Base-by-base conservation (phyloP, 2,797 vertebrate genomes). In the Brachyalestes nurse region DNA sequence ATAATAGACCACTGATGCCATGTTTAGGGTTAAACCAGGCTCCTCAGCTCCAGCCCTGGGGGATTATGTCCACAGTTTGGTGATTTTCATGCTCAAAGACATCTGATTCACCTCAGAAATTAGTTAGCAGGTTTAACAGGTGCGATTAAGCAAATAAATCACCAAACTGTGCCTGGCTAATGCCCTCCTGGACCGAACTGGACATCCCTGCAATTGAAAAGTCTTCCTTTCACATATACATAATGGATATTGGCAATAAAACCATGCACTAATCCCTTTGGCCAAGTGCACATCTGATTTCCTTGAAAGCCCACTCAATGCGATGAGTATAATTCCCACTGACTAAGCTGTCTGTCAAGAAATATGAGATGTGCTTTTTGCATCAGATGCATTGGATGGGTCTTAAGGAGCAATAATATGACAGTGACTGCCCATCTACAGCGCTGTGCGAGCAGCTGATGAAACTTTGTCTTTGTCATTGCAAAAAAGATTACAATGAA, bases 221-320 rank as follows among this genome's bases (percentile, higher is more conserved):
- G 57, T 28, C 74, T 57, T 64, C 71, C 72, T 72, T 79, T 71
- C 34, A 58, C 17, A 70, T 72, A 79, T 57, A 79, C 66, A 58
- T 71, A 53, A 79, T 60, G 72, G 75, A 66, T 78, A 83, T 71
- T 58, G 38, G 65, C 23, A 79, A 80, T 82, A 80, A 85, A 70
- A 65, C 73, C 28, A 8, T 60, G 70, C 47, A 71, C 66, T 77
- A 53, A 47, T 80, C 70, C 75, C 73, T 69, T 67, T 82, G 62
- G 62, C 62, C 55, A 69, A 73, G 23, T n/a, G 49, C 77, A 66
- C 72, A 73, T 72, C 77, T 77, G 77, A 76, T 85, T 79, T 79
- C 73, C 77, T 77, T 79, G 83, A 77, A 73, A 73, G 69, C n/a
- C 16, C 51, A 62, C 70, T 60, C 38, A 57, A 10, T 65, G 25